These are phyloP conservation scores for Otis tarda DNA, from an alignment of 2,113 vertebrate genomes.

Conservation along the genomic window DNA sequence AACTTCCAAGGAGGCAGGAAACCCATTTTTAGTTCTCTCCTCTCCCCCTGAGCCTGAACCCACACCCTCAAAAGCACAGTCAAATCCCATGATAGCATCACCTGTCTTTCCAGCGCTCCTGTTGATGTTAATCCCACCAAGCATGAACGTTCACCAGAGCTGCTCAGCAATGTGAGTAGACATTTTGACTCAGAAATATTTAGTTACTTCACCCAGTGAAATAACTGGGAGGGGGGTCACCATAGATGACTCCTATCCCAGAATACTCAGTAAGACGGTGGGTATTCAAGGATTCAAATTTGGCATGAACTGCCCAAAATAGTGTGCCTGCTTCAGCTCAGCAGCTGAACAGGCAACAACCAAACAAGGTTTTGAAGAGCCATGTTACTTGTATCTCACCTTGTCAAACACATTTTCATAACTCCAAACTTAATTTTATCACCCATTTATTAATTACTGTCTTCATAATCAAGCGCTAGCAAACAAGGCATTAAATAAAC, in stretches of 20 bases:
- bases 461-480: conserved; percentile 14
- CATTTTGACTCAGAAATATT: neutral
- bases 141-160: neutral
- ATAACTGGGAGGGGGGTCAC: neutral
- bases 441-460: conserved; percentile 45
- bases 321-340: neutral
- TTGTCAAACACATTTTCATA: conserved; percentile 10
- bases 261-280: neutral
- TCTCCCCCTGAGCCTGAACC: neutral
- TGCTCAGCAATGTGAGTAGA: neutral
- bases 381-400: neutral
- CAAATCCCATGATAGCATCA: neutral
- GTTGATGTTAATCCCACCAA: neutral
- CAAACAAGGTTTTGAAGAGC: neutral
- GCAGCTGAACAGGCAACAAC: neutral
- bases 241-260: neutral
- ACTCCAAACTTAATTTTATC: conserved; percentile 8
- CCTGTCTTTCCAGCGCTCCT: neutral
- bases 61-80: neutral
- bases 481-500: conserved; percentile 41
- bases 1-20: neutral
- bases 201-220: neutral
- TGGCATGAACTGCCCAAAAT: neutral
- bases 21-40: neutral
- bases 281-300: neutral